Evolutionary conservation across 2,113 vertebrate genomes (phyloP).

Genomic region (Pseudorectes ferrugineus): DNA sequence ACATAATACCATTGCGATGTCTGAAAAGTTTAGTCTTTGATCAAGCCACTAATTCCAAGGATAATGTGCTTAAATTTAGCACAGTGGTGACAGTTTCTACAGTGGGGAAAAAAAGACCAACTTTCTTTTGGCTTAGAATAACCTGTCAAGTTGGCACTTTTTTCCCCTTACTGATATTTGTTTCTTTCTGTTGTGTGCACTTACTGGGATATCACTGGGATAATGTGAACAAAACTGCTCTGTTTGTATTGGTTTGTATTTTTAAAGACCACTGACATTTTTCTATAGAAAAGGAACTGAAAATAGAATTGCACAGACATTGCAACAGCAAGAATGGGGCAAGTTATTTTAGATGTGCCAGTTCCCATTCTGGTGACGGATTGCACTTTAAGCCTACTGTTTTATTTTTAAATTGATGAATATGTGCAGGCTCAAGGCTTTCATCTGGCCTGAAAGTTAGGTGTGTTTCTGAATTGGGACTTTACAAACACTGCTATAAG

Average conservation of each 20-base stretch:
- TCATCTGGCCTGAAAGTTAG: neutral
- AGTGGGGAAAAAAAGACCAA: neutral
- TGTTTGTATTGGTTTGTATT: neutral
- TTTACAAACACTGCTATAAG: neutral
- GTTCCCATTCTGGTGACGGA: neutral
- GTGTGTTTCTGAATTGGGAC: neutral
- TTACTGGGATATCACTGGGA: neutral
- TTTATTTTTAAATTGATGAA: neutral
- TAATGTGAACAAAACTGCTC: neutral
- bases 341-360: conserved; percentile 6
- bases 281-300: conserved; percentile 8
- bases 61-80: neutral
- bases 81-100: neutral
- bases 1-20: neutral
- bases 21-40: conserved; percentile 11
- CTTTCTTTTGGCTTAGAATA: neutral
- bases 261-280: neutral
- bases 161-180: neutral
- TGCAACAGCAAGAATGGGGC: neutral
- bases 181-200: neutral
- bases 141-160: neutral
- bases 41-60: conserved; percentile 2
- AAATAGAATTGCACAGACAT: neutral
- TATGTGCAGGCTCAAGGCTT: neutral
- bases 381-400: neutral